A percentile compares a stretch with the other conserved stretches of the same genome.
Evolutionary conservation across 2,888 invertebrate species (phyloP).

Genomic region (Hyposoter didymator): DNA sequence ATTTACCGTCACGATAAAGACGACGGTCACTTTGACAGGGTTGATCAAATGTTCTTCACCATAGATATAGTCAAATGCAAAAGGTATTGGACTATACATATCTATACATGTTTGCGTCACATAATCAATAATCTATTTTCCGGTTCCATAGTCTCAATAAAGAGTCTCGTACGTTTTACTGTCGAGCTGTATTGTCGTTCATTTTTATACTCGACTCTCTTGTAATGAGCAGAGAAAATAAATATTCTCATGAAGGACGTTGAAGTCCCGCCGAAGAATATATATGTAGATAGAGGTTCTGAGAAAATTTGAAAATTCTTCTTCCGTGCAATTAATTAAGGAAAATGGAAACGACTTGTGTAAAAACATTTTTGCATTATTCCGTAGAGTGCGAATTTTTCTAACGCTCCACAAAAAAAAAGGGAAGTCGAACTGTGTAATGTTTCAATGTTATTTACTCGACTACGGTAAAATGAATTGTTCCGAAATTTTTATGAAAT

Average conservation of each 20-base stretch:
- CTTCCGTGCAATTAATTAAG: background rate
- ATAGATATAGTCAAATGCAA: background rate
- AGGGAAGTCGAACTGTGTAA: background rate
- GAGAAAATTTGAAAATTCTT: background rate
- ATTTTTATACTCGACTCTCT: background rate
- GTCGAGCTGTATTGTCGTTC: slow-evolving; percentile 1
- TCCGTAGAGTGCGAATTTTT: background rate
- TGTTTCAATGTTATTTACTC: background rate
- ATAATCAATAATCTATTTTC: slow-evolving; percentile 61
- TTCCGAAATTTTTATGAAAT: no score
- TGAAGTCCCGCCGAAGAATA: background rate
- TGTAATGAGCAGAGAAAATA: background rate
- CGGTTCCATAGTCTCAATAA: slow-evolving; percentile 32
- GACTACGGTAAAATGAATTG: background rate
- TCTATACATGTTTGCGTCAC: slow-evolving; percentile 23
- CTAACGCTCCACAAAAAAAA: background rate
- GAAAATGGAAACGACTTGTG: background rate
- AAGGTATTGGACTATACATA: background rate
- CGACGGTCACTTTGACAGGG: slow-evolving; percentile 11
- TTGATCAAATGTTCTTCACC: slow-evolving; percentile 1
- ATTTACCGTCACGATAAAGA: slow-evolving; percentile 33
- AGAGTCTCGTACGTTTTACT: slow-evolving; percentile 22
- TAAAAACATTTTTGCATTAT: background rate
- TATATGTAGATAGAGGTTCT: background rate
- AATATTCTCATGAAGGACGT: background rate